Base-by-base conservation (phyloP, 2,113 vertebrate species). In the Paedocypris sp. region DNA sequence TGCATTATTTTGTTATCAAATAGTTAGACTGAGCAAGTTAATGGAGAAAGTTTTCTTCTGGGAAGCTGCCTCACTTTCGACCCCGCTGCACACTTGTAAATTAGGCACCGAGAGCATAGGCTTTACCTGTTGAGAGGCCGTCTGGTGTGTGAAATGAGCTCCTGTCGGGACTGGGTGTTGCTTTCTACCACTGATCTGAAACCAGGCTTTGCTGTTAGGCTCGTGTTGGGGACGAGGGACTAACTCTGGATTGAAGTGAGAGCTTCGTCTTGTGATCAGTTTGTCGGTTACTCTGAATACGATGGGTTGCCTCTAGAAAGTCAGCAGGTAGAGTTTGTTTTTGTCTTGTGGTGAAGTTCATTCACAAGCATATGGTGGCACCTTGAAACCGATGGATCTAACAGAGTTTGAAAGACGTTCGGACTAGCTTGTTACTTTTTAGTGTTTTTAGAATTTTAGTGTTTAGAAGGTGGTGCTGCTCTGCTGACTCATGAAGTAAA, bases 81-180 rank as follows among this genome's bases (percentile, higher is more conserved):
- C 72, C 69, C 62, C 51, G 66, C 66, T 74, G 72, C 59, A 71
- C 69, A 66, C 63, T 69, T 60, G 62, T 62, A 68, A 74, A 74
- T 68, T 72, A 69, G 67, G 66, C 64, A 67, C 60, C 12, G 73
- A 57, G 73, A 29, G 56, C 33, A 25, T 50, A 64, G 51, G 66
- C 54, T 46, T 60, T 57, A 72, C 73, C 73, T 72, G 73, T 69
- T 67, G 73, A 72, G 73, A 75, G 46, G 61, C 69, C 64, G 69
- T 75, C 69, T 75, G 73, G 69, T 57, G 73, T 75, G 69, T 75
- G 73, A 72, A 75, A 66, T 62, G 64, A 72, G 56, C 67, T 63
- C 57, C 72, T 39, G 41, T 60, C 36, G 72, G 3, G 60, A 28
- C 33, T 39, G 20, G 36, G 43, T 70, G 10, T 46, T 58, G 10